A percentile compares a stretch with the other conserved stretches of the same genome.
Conservation (phyloP, 2,113 vertebrate species). For the Euleptes europaea region DNA sequence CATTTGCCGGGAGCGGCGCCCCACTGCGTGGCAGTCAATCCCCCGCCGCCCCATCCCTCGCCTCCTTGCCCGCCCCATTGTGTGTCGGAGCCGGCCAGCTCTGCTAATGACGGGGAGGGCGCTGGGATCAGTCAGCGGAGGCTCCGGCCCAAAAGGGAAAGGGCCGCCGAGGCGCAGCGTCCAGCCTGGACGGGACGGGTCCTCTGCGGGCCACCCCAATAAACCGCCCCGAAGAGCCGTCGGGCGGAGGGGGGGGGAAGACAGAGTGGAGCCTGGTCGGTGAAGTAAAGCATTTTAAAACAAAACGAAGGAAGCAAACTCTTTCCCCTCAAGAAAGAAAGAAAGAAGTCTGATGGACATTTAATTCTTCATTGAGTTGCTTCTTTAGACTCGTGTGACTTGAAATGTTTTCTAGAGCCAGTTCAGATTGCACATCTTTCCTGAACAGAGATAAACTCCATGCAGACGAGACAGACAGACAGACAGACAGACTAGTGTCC, state of each 20-base stretch:
- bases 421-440: neutral
- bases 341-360: too few relatives aligned
- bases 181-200: neutral
- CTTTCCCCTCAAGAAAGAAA: neutral
- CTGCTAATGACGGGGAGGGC: neutral
- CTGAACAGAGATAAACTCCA: too few relatives aligned
- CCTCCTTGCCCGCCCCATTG: neutral
- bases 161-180: neutral
- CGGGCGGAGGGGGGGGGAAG: neutral
- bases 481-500: neutral
- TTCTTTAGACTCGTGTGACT: too few relatives aligned
- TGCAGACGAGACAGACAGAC: neutral
- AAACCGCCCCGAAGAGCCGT: neutral
- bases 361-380: neutral
- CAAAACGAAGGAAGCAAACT: too few relatives aligned
- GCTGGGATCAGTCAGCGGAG: neutral
- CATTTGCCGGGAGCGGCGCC: conserved; percentile 38
- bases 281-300: neutral
- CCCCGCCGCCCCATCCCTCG: too few relatives aligned
- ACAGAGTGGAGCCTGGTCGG: neutral
- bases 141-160: neutral
- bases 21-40: neutral
- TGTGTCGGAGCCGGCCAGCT: neutral
- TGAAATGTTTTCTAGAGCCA: neutral
- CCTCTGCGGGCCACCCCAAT: neutral